These are phyloP conservation scores for Vollenhovia emeryi DNA, from an alignment of 1,140 invertebrate species.

Conservation along the genomic window DNA sequence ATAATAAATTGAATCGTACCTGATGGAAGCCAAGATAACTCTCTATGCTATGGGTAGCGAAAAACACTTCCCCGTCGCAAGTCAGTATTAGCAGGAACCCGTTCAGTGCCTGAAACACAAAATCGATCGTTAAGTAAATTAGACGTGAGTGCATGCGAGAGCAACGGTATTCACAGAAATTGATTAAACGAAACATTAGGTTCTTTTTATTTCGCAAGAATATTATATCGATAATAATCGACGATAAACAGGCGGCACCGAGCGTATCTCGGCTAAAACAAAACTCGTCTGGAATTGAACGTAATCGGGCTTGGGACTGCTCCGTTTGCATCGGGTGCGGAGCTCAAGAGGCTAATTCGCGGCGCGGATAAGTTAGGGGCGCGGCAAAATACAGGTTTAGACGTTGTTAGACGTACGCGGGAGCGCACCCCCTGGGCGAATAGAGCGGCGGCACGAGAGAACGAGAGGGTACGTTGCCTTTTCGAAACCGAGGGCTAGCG, in stretches of 20 bases:
- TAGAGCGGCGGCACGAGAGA: slow-evolving; percentile 50
- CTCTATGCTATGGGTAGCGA: slow-evolving; percentile 99
- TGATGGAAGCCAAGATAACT: slow-evolving; percentile 99
- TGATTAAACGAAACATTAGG: background rate
- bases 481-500: slow-evolving; percentile 44
- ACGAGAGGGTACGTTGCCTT: slow-evolving; percentile 51
- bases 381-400: slow-evolving; percentile 38
- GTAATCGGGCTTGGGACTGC: slow-evolving; percentile 41
- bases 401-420: slow-evolving; percentile 36
- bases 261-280: background rate
- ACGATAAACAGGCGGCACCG: no score
- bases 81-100: slow-evolving; percentile 99
- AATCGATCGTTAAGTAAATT: slow-evolving; percentile 44
- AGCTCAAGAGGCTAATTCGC: slow-evolving; percentile 48
- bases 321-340: slow-evolving; percentile 43
- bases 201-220: background rate
- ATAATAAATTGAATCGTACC: slow-evolving; percentile 87
- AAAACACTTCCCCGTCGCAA: slow-evolving; percentile 99
- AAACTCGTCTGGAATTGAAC: slow-evolving; percentile 5
- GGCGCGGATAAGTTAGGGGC: slow-evolving; percentile 43
- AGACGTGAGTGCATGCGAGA: background rate
- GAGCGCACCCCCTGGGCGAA: slow-evolving; percentile 30
- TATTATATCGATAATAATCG: background rate
- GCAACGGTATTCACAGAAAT: background rate
- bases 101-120: slow-evolving; percentile 96